These are phyloP conservation scores for Denticeps clupeoides DNA, from an alignment of 2,797 vertebrate species.

Conservation along the genomic window DNA sequence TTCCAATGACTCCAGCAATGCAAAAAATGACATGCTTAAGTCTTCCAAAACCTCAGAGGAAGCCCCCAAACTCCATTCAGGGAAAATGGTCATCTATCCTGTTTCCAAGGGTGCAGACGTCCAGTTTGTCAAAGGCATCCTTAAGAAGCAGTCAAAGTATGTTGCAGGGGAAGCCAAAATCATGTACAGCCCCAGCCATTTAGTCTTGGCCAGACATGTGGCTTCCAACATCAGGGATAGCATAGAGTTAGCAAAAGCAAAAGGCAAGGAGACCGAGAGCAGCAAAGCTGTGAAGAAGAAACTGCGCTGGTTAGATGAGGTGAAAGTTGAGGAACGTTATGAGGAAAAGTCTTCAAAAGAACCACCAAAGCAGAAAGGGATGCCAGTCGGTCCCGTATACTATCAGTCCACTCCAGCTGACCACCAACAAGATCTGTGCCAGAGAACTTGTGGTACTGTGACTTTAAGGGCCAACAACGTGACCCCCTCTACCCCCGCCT, in stretches of 20 bases:
- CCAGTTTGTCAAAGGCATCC: conserved; percentile 68
- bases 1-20: conserved; percentile 29
- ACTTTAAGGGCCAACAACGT: conserved; percentile 32
- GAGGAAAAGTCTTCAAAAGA: too few relatives aligned
- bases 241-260: conserved; percentile 67
- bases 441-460: conserved; percentile 26
- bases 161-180: conserved; percentile 33
- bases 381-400: too few relatives aligned
- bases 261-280: conserved; percentile 42
- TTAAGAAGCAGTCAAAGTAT: conserved; percentile 73
- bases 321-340: conserved; percentile 30
- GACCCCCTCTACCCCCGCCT: conserved; percentile 39
- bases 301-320: conserved; percentile 79
- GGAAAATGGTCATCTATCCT: conserved; percentile 27
- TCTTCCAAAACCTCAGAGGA: conserved; percentile 30
- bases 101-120: conserved; percentile 32
- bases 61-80: conserved; percentile 25
- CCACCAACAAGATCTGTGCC: conserved; percentile 37
- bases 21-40: conserved; percentile 18
- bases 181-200: conserved; percentile 35
- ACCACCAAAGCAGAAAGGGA: too few relatives aligned
- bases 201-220: conserved; percentile 52
- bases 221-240: conserved; percentile 70
- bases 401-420: conserved; percentile 36
- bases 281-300: conserved; percentile 59